Percentiles rank a stretch among this genome's conserved stretches.
These are phyloP conservation scores for Pheosia tremula DNA, from an alignment of 2,888 invertebrate genomes.

Conservation along the genomic window DNA sequence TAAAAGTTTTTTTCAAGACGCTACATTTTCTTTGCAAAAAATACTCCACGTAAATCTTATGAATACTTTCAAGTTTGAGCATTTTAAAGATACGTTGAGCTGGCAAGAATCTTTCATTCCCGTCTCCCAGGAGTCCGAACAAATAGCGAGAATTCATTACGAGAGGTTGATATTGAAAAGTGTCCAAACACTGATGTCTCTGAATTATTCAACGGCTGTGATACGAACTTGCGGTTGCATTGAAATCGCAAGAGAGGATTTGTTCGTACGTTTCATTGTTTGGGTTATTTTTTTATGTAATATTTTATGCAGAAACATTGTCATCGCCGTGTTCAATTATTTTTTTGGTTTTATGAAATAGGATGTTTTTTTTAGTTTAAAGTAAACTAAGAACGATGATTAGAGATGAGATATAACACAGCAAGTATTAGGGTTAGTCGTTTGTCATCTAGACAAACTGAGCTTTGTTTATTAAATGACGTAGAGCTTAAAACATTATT, in stretches of 20 bases:
- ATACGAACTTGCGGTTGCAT: slow-evolving; percentile 9
- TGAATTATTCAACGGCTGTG: slow-evolving; percentile 26
- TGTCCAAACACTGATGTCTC: slow-evolving; percentile 28
- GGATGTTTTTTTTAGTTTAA: no score
- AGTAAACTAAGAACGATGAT: no score
- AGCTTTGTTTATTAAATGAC: no score
- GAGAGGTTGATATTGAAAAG: slow-evolving; percentile 40
- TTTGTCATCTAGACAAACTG: no score
- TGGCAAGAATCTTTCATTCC: slow-evolving; percentile 27
- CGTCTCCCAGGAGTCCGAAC: slow-evolving; percentile 19
- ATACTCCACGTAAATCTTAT: not conserved
- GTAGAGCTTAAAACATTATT: no score
- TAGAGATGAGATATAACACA: no score
- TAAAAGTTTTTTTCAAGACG: no score
- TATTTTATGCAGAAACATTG: not conserved
- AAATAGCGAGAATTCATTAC: slow-evolving; percentile 32
- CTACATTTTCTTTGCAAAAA: no score
- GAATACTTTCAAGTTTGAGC: not conserved
- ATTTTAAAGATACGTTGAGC: slow-evolving; percentile 4
- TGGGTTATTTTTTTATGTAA: not conserved
- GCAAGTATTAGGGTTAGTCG: no score
- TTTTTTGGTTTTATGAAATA: not conserved
- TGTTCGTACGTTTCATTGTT: not conserved
- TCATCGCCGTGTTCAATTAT: not conserved
- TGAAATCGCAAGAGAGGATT: not conserved